Conservation (phyloP, 2,113 vertebrate genomes). For the Dasyprocta punctata region DNA sequence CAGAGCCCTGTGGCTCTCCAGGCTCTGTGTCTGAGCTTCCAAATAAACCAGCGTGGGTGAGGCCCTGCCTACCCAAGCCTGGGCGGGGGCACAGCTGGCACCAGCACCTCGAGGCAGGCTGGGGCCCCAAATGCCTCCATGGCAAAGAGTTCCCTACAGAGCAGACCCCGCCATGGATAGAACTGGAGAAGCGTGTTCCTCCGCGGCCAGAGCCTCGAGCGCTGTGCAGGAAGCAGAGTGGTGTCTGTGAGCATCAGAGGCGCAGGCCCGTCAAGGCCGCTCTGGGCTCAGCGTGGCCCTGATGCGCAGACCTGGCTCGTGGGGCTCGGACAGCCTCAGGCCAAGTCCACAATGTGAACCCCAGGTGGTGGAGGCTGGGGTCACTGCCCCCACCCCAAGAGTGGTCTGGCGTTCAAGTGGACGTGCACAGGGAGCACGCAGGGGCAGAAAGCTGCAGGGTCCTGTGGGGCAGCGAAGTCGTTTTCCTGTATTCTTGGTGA, state of each 20-base stretch:
- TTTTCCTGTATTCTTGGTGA: not conserved
- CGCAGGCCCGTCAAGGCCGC: accelerated
- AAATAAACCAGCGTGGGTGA: not conserved
- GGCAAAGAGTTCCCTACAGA: not conserved
- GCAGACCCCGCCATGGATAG: too few relatives aligned
- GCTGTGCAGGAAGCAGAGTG: too few relatives aligned
- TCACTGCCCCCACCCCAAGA: accelerated
- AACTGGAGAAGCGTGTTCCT: accelerated
- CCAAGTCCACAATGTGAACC: too few relatives aligned
- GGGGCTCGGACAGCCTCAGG: not conserved
- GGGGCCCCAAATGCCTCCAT: not conserved
- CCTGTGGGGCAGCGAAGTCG: too few relatives aligned
- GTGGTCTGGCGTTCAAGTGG: not conserved
- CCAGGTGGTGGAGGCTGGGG: not conserved
- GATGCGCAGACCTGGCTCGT: accelerated
- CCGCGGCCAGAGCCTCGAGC: too few relatives aligned
- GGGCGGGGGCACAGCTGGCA: too few relatives aligned
- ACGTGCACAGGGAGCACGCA: accelerated
- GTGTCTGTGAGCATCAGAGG: too few relatives aligned
- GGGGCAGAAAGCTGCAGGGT: accelerated
- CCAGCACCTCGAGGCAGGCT: not conserved
- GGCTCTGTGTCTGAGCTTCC: not conserved
- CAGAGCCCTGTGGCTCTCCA: not conserved
- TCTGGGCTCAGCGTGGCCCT: not conserved
- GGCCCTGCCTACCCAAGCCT: not conserved